Conservation (phyloP, 2,888 invertebrate species). For the Leptothorax acervorum region DNA sequence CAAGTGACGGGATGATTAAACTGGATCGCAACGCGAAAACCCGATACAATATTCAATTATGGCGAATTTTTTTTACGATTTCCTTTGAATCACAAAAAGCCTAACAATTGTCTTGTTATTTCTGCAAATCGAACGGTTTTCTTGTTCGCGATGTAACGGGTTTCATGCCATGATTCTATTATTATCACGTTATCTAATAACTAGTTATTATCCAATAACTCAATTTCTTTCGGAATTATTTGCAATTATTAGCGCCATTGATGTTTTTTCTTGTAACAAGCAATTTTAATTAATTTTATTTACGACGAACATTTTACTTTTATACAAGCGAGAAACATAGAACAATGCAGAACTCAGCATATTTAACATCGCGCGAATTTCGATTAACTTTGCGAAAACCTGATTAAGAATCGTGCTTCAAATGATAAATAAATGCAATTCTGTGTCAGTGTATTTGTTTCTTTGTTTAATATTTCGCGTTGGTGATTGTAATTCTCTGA, state of each 20-base stretch:
- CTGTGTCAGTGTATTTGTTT: background rate
- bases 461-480: conserved; percentile 7
- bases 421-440: background rate
- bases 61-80: background rate
- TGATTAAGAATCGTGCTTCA: background rate
- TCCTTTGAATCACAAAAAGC: background rate
- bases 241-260: background rate
- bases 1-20: background rate
- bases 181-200: background rate
- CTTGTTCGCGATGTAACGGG: background rate
- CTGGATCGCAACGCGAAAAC: conserved; percentile 6
- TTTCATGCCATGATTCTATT: background rate
- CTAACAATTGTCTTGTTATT: background rate
- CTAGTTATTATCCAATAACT: background rate
- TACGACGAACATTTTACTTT: background rate
- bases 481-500: background rate
- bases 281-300: conserved; percentile 11
- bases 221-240: background rate
- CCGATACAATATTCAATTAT: background rate
- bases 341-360: background rate
- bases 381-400: background rate
- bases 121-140: background rate
- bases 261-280: background rate
- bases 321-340: background rate
- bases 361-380: background rate